phyloP scores from a whole-genome alignment of 2,888 invertebrate genomes.

The Pollenia griseotomentosa region DNA sequence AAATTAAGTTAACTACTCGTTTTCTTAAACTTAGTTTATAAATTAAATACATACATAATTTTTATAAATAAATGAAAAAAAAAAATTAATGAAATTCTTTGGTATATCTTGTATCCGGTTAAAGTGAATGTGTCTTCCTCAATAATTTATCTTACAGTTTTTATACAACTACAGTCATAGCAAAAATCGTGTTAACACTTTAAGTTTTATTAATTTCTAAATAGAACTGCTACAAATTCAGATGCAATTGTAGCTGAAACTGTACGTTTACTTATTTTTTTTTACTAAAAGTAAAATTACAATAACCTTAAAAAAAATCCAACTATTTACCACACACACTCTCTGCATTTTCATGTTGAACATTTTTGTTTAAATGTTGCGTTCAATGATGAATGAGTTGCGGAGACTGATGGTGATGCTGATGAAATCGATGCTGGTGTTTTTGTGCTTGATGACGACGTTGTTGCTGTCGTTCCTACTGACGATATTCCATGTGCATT shows the following conservation, averaged over 20 bases:
- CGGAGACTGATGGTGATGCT: slow-evolving; percentile 65
- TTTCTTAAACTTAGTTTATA: slow-evolving; percentile 35
- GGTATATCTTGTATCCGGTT: slow-evolving; percentile 80
- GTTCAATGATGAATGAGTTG: slow-evolving; percentile 78
- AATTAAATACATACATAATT: slow-evolving; percentile 36
- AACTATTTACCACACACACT: slow-evolving; percentile 50
- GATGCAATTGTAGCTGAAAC: background rate
- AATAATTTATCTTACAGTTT: slow-evolving; percentile 36
- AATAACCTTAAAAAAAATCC: slow-evolving; percentile 6
- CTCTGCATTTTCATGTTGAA: slow-evolving; percentile 77
- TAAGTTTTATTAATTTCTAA: background rate
- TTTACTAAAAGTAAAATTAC: slow-evolving; percentile 19
- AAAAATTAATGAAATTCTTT: slow-evolving; percentile 43
- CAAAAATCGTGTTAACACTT: slow-evolving; percentile 15
- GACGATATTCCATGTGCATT: slow-evolving; percentile 72
- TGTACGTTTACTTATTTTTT: slow-evolving; percentile 10
- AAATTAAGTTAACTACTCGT: slow-evolving; percentile 41
- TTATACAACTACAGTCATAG: slow-evolving; percentile 66
- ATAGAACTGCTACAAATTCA: background rate
- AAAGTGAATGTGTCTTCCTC: slow-evolving; percentile 35
- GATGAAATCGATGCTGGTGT: slow-evolving; percentile 53
- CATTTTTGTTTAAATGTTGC: slow-evolving; percentile 83
- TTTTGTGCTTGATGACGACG: slow-evolving; percentile 43
- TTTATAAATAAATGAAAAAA: slow-evolving; percentile 29
- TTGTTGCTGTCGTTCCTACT: slow-evolving; percentile 59